Base-by-base conservation (phyloP, 2,888 invertebrate species). In the Hydriomena furcata region DNA sequence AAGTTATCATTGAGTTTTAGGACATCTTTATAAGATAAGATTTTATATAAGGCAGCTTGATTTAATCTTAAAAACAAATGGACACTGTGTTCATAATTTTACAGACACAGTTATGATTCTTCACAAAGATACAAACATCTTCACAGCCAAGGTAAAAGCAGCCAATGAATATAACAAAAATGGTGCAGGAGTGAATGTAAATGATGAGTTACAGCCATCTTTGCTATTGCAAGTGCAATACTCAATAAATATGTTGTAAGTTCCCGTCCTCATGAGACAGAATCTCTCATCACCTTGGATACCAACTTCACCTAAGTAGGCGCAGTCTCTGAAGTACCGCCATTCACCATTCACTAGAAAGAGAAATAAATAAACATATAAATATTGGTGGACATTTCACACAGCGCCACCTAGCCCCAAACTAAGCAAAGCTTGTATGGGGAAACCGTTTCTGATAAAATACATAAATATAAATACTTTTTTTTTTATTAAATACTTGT, bases 221-320 rank as follows among this genome's bases (percentile, higher is more conserved):
- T 97, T 97, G 69, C 95, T 96, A 67, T 96, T 96, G 68, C 98
- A 98, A 0, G 97, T 97, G 76, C 98, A 98, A 69, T 96, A 97
- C 81, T 98, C 98, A 90, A 97, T 94, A 76, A 97, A 98, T 61
- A 98, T 97, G 76, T 98, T 97, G 82, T 96, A 97, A 0, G 96
- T 96, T 11, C 97, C 97, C 0, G 96, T 96, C 67, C 97, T 92
- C 95, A 97, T 96, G 7, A 97, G 86, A 65, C 98, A 98, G 82
- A 95, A 97, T 44, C 98, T 91, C 79, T 98, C 97, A 66, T 98
- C 97, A 0, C 97, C 96, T 67, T 93, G 94, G 38, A 98, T 95
- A 0, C 98, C 98, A 0, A 97, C 96, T 63, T 97, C 97, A 0
- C 98, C 98, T 70, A 98, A 92, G 71, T 94, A 97, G 0, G 97